These are phyloP conservation scores for Drosophila crucigera DNA, from an alignment of 2,888 invertebrate species.

Conservation along the genomic window DNA sequence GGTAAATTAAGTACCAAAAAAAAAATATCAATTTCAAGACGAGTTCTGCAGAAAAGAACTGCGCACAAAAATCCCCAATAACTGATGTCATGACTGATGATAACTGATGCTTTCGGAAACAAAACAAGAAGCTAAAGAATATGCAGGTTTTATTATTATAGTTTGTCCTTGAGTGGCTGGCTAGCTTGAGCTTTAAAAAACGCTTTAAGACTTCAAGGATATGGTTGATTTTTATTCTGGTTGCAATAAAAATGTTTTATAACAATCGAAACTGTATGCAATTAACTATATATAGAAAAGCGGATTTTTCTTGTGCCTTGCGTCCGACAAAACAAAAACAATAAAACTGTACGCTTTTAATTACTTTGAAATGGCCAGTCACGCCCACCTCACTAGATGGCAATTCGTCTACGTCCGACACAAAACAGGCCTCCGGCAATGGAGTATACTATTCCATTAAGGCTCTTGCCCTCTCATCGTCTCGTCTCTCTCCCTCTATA, in stretches of 20 bases:
- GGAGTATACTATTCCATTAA: slow-evolving; percentile 45
- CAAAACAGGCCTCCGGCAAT: slow-evolving; percentile 38
- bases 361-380: slow-evolving; percentile 53
- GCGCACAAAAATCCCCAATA: slow-evolving; percentile 20
- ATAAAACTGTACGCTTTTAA: slow-evolving; percentile 64
- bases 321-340: slow-evolving; percentile 17
- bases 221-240: neutral
- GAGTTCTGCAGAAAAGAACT: slow-evolving; percentile 16
- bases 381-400: slow-evolving; percentile 61
- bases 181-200: neutral
- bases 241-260: slow-evolving; percentile 38
- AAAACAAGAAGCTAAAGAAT: slow-evolving; percentile 2
- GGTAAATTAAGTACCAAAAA: neutral
- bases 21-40: slow-evolving; percentile 5
- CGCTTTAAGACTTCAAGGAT: slow-evolving; percentile 28
- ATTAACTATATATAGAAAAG: slow-evolving; percentile 42
- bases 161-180: slow-evolving; percentile 25
- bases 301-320: slow-evolving; percentile 21
- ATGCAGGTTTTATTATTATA: slow-evolving; percentile 9
- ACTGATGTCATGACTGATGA: slow-evolving; percentile 41
- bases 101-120: neutral
- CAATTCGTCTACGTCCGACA: slow-evolving; percentile 76
- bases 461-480: slow-evolving; percentile 12
- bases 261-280: slow-evolving; percentile 27
- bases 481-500: neutral